These are phyloP conservation scores for Hylyphantes graminicola DNA, from an alignment of 1,140 invertebrate genomes.

Conservation along the genomic window DNA sequence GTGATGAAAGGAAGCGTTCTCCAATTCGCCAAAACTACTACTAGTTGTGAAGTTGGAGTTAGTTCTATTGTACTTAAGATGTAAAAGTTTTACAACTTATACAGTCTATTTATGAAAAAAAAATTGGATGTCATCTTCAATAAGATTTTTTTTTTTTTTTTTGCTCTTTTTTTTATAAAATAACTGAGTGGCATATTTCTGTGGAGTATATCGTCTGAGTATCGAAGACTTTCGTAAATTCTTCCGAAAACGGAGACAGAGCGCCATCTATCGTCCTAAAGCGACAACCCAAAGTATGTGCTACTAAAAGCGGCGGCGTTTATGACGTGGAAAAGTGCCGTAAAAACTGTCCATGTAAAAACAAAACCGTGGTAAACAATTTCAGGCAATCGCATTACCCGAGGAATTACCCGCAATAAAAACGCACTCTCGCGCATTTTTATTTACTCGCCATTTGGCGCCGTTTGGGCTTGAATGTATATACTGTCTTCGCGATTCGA, in stretches of 20 bases:
- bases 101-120: no score
- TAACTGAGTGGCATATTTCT: no score
- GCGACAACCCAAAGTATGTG: conserved; percentile 22
- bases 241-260: background rate
- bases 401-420: conserved; percentile 43
- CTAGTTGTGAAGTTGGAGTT: no score
- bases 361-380: conserved; percentile 46
- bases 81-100: no score
- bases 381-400: conserved; percentile 35
- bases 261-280: conserved; percentile 40
- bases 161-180: no score
- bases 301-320: conserved; percentile 33
- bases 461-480: background rate
- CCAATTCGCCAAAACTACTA: no score
- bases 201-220: no score
- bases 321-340: conserved; percentile 55
- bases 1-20: no score
- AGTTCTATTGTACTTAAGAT: no score
- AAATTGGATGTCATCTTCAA: no score
- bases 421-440: conserved; percentile 10
- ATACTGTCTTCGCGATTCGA: no score
- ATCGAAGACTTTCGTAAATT: background rate
- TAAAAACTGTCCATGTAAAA: conserved; percentile 52
- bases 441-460: conserved; percentile 27
- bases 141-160: no score